phyloP scores from a whole-genome alignment of 2,113 vertebrate species.

The Danionella cerebrum region DNA sequence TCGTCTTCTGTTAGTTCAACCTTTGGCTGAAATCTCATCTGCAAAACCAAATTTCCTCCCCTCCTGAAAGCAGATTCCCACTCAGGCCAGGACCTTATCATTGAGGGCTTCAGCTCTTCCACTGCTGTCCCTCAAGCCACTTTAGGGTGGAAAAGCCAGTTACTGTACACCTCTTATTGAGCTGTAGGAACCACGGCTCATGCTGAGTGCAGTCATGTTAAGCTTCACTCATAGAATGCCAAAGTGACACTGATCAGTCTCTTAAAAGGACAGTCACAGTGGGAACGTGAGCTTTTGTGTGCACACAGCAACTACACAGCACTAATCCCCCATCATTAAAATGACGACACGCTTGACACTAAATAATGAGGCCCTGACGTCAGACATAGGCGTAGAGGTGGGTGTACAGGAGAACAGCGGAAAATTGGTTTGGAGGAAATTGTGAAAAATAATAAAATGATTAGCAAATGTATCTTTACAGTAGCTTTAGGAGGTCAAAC shows the following conservation, averaged over 20 bases:
- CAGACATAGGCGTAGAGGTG: background rate
- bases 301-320: background rate
- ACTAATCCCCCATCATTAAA: slow-evolving; percentile 35
- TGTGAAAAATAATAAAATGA: background rate
- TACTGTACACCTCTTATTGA: slow-evolving; percentile 19
- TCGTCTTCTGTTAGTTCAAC: background rate
- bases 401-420: background rate
- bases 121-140: background rate
- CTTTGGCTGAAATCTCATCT: background rate
- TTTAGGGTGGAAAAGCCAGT: background rate
- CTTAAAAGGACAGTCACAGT: slow-evolving; percentile 13
- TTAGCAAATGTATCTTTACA: too few species aligned
- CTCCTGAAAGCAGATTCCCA: background rate
- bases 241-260: slow-evolving; percentile 30
- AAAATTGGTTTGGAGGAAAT: background rate
- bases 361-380: slow-evolving; percentile 1
- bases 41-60: background rate
- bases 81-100: background rate
- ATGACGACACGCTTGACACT: background rate
- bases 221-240: slow-evolving; percentile 17
- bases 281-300: background rate
- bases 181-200: slow-evolving; percentile 4
- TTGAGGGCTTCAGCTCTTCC: background rate
- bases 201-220: slow-evolving; percentile 15
- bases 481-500: too few species aligned